Evolutionary conservation across 2,888 invertebrate genomes (phyloP).

Genomic region (Drosophila mettleri): DNA sequence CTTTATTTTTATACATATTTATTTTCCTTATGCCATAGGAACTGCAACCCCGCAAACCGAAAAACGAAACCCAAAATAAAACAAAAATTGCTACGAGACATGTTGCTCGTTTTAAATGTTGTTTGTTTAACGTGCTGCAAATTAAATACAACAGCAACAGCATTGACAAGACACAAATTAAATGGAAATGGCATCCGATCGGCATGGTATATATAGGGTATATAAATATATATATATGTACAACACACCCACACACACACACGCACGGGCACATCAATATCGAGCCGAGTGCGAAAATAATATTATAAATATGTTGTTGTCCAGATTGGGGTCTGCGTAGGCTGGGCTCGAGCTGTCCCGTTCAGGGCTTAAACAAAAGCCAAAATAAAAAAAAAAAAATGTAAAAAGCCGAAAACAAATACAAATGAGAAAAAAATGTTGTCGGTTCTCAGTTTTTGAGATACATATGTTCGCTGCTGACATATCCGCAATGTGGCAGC

Average conservation of each 20-base stretch:
- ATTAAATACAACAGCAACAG: constrained; percentile 59
- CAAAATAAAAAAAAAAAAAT: constrained; percentile 18
- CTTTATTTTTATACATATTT: constrained; percentile 13
- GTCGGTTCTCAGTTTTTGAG: constrained; percentile 64
- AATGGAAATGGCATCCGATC: constrained; percentile 51
- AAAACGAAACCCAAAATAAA: constrained; percentile 48
- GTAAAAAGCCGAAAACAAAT: constrained; percentile 12
- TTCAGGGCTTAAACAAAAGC: constrained; percentile 54
- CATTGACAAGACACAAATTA: constrained; percentile 63
- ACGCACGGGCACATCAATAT: constrained; percentile 7
- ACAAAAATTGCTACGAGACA: constrained; percentile 33
- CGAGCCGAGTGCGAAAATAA: constrained; percentile 69
- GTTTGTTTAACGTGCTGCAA: constrained; percentile 77
- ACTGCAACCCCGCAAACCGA: constrained; percentile 49
- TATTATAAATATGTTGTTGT: constrained; percentile 75
- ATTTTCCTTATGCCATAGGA: constrained; percentile 21
- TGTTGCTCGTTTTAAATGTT: constrained; percentile 65
- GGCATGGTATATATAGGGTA: neutral
- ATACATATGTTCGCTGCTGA: constrained; percentile 78
- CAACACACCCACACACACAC: constrained; percentile 31
- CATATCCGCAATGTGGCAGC: constrained; percentile 81
- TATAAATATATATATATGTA: neutral
- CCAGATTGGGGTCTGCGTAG: constrained; percentile 60
- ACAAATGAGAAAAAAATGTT: constrained; percentile 34
- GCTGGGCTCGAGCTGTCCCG: constrained; percentile 45